phyloP scores from a whole-genome alignment of 2,888 invertebrate species.

The Gortyna flavago region DNA sequence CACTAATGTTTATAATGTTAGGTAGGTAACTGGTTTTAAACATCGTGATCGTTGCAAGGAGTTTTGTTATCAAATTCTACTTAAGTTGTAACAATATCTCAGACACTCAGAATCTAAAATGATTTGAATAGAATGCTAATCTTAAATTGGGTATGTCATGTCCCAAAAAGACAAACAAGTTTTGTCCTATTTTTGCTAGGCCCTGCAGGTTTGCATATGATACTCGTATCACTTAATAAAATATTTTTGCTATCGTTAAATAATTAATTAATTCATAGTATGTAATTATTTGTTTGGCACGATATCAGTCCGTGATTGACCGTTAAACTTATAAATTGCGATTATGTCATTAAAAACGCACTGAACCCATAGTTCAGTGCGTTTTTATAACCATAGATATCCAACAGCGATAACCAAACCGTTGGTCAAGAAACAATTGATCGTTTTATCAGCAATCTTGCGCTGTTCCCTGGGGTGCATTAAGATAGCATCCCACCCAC shows the following conservation, averaged over 20 bases:
- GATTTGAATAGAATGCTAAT: background rate
- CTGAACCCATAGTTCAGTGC: too few relatives aligned
- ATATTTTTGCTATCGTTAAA: background rate
- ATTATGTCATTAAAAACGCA: too few relatives aligned
- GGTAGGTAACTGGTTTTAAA: constrained; percentile 10
- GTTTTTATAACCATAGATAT: background rate
- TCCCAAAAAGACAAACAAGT: too few relatives aligned
- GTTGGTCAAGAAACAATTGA: background rate
- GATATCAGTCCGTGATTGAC: background rate
- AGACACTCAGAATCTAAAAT: background rate
- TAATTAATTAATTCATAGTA: constrained; percentile 6
- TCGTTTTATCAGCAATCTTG: background rate
- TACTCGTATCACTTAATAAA: background rate
- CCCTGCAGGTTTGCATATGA: background rate
- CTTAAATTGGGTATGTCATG: background rate
- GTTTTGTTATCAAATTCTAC: background rate
- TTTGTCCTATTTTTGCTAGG: background rate
- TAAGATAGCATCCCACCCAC: background rate
- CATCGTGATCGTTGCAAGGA: constrained; percentile 3
- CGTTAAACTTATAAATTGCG: background rate
- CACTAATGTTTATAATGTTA: constrained; percentile 11
- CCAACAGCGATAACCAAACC: background rate
- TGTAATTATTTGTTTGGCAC: background rate
- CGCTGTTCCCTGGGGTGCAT: background rate
- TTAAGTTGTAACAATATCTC: background rate